These are phyloP conservation scores for Rhamphomyia laevipes DNA, from an alignment of 2,888 invertebrate genomes.

Conservation along the genomic window DNA sequence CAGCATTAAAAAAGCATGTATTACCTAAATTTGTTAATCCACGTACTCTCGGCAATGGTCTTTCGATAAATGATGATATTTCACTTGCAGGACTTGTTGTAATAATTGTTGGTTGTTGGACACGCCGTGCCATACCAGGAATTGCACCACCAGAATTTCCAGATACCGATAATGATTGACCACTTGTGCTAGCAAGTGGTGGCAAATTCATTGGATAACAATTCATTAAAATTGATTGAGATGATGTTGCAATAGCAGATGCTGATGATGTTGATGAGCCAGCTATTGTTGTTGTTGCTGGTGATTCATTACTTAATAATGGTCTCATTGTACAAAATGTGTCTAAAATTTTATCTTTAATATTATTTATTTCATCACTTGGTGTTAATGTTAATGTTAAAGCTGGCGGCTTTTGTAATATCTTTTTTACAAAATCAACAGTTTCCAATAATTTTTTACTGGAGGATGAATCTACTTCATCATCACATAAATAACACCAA, in stretches of 20 bases:
- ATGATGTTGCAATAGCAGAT: not conserved
- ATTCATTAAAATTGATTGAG: conserved; percentile 4
- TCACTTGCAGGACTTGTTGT: not conserved
- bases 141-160: conserved; percentile 15
- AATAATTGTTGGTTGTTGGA: conserved; percentile 14
- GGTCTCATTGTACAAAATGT: conserved; percentile 20
- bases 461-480: conserved; percentile 47
- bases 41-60: conserved; percentile 46
- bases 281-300: conserved; percentile 9
- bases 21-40: conserved; percentile 88
- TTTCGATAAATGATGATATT: not conserved
- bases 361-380: conserved; percentile 18
- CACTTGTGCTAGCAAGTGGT: conserved; percentile 3
- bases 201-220: conserved; percentile 3
- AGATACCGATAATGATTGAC: not conserved
- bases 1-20: conserved; percentile 95
- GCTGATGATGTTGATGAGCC: conserved; percentile 15
- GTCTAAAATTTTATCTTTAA: conserved; percentile 24
- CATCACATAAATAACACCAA: conserved; percentile 71
- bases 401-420: conserved; percentile 29
- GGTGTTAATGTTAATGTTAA: not conserved
- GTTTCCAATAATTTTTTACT: conserved; percentile 60
- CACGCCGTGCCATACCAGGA: conserved; percentile 31
- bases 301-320: conserved; percentile 16
- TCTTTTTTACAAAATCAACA: conserved; percentile 59